phyloP scores from a whole-genome alignment of 2,888 invertebrate species.

The Lymantria monacha region DNA sequence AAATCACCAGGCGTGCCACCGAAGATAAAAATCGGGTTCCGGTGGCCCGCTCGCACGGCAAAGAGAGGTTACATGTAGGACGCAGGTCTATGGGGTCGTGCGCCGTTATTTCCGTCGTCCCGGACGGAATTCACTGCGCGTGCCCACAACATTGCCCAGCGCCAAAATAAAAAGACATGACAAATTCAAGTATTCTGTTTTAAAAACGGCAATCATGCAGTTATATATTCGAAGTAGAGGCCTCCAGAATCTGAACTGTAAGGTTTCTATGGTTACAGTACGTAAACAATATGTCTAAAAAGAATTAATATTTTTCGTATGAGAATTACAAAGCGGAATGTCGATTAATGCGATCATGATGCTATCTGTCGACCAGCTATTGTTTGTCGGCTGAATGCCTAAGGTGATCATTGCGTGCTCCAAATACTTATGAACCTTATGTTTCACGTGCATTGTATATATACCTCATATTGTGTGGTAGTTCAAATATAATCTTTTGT shows the following conservation, averaged over 20 bases:
- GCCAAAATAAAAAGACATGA: no score
- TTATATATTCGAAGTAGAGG: not conserved
- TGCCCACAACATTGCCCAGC: no score
- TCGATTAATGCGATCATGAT: conserved; percentile 47
- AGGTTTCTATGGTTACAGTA: not conserved
- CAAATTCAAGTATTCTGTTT: no score
- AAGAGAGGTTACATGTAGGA: no score
- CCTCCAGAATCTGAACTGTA: not conserved
- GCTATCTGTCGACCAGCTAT: conserved; percentile 48
- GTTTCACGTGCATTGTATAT: conserved; percentile 22
- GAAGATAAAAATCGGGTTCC: no score
- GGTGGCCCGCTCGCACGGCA: no score
- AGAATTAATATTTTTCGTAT: not conserved
- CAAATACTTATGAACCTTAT: conserved; percentile 39
- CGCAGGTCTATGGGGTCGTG: no score
- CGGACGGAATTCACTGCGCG: no score
- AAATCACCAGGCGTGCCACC: no score
- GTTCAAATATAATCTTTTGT: conserved; percentile 16
- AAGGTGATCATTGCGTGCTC: conserved; percentile 65
- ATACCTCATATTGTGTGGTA: conserved; percentile 30
- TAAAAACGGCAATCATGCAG: no score
- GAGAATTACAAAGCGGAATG: conserved; percentile 16
- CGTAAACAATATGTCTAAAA: not conserved
- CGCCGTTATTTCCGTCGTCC: no score
- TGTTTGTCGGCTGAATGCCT: conserved; percentile 54